phyloP scores from a whole-genome alignment of 2,888 invertebrate genomes.

The Sipunculus nudus region DNA sequence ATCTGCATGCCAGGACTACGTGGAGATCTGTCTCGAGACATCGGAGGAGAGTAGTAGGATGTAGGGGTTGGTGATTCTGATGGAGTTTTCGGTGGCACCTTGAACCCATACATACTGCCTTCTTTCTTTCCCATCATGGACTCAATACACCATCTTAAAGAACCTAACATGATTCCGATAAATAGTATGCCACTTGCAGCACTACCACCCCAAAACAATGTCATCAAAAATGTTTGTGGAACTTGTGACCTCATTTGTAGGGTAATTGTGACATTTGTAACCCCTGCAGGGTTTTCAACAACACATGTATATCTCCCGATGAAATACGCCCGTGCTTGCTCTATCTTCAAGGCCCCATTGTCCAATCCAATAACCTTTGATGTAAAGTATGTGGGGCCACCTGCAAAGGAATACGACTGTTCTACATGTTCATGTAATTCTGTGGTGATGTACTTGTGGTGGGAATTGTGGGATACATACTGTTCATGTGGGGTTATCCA shows the following conservation, averaged over 20 bases:
- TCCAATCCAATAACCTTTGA: conserved; percentile 1
- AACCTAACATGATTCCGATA: conserved; percentile 47
- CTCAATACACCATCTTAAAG: conserved; percentile 36
- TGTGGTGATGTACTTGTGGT: conserved; percentile 6
- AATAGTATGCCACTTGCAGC: conserved; percentile 39
- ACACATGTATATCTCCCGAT: conserved; percentile 18
- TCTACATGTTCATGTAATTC: not conserved
- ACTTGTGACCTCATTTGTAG: conserved; percentile 38
- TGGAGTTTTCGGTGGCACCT: too few species aligned
- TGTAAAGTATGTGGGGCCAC: conserved; percentile 1
- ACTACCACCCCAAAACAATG: conserved; percentile 45
- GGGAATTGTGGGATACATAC: not conserved
- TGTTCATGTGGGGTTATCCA: conserved; percentile 24
- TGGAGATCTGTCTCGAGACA: too few species aligned
- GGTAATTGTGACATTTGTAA: conserved; percentile 33
- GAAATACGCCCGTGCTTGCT: conserved; percentile 4
- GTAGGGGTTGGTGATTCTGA: too few species aligned
- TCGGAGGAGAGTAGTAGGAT: too few species aligned
- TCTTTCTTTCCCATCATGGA: too few species aligned
- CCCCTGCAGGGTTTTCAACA: conserved; percentile 37
- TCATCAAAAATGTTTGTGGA: conserved; percentile 30
- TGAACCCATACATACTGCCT: too few species aligned
- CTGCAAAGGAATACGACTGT: not conserved
- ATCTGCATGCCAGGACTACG: too few species aligned
- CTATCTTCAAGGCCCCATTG: conserved; percentile 6